Conservation (phyloP, 2,113 vertebrate species). For the Ctenomys sociabilis region DNA sequence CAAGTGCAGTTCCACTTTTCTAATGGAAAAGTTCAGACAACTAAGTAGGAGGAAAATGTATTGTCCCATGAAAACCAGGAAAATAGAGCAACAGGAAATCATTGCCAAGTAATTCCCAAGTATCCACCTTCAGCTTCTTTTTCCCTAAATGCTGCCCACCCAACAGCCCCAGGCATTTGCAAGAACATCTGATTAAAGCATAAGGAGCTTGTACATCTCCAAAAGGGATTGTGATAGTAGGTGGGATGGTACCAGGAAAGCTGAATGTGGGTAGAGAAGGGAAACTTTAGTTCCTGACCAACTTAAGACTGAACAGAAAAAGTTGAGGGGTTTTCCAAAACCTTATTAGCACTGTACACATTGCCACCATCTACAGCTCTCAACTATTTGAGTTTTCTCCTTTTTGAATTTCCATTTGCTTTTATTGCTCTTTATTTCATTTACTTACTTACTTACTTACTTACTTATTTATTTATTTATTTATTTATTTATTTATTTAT, state of each 20-base stretch:
- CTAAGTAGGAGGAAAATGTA: background rate
- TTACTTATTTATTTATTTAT: too few species aligned
- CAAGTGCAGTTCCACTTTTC: background rate
- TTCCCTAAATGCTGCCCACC: background rate
- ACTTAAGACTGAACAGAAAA: background rate
- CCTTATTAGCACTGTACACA: rapidly evolving
- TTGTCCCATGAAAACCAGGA: background rate
- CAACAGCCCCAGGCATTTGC: background rate
- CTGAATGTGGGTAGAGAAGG: rapidly evolving
- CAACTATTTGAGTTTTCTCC: background rate
- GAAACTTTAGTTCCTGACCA: background rate
- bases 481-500: too few species aligned
- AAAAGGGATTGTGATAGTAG: background rate
- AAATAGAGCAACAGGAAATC: constrained; percentile 43
- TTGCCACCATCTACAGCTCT: background rate
- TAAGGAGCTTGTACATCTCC: background rate
- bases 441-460: too few species aligned
- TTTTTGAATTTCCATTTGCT: background rate
- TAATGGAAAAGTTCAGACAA: background rate
- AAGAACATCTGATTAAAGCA: background rate
- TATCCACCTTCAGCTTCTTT: background rate
- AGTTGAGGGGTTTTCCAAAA: background rate
- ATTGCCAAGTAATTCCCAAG: background rate
- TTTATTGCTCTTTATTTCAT: background rate
- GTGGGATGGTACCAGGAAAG: background rate